Percentiles rank a stretch among this genome's conserved stretches.
Evolutionary conservation across 2,113 vertebrate genomes (phyloP).

Genomic region (Centropus unirufus): DNA sequence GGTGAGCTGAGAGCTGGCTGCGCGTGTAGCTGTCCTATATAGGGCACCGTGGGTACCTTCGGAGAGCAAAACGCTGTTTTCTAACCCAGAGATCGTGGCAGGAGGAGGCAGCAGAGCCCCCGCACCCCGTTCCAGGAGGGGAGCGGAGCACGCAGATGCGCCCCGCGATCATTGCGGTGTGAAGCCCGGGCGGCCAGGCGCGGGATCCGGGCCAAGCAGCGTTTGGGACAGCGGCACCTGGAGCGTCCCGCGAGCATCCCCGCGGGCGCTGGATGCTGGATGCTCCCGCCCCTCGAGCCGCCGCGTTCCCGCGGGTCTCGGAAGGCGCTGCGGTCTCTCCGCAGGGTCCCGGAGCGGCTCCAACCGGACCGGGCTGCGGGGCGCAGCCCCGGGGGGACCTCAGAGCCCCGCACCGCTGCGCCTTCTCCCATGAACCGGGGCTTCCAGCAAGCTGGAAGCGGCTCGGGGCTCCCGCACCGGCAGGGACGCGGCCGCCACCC

Average conservation of each 20-base stretch:
- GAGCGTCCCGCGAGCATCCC: no score
- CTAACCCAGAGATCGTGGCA: constrained; percentile 21
- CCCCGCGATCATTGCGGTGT: constrained; percentile 1
- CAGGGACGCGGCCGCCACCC: no score
- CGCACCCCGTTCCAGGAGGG: constrained; percentile 62
- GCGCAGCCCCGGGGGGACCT: no score
- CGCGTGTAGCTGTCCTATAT: neutral
- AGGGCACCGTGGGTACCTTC: constrained; percentile 2
- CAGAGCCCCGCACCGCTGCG: neutral
- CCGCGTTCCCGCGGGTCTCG: neutral
- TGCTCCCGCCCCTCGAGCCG: no score
- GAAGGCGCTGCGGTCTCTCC: neutral
- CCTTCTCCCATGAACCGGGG: neutral
- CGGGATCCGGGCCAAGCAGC: no score
- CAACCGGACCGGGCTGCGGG: no score
- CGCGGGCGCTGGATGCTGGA: no score
- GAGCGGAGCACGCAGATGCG: constrained; percentile 28
- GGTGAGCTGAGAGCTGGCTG: neutral
- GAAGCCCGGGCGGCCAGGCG: constrained; percentile 11
- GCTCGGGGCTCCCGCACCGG: neutral
- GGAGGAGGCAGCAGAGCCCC: constrained; percentile 50
- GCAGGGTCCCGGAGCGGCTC: neutral
- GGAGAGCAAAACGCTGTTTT: constrained; percentile 67
- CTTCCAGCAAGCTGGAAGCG: neutral
- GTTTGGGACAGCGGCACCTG: no score